Base-by-base conservation (phyloP, 2,797 vertebrate genomes). In the Chelon labrosus region DNA sequence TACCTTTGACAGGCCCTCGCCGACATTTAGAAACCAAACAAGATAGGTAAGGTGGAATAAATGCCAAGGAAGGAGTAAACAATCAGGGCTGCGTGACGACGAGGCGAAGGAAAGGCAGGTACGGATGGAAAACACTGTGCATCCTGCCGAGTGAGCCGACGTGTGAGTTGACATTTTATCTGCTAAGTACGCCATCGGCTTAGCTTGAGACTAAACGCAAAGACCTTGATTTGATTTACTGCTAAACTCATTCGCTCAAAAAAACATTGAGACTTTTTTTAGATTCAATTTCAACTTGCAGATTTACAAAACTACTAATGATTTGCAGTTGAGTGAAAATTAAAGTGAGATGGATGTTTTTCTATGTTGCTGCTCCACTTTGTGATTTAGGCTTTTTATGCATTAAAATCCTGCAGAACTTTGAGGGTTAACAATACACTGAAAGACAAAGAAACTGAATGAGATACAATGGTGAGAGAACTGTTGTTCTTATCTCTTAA, bases 1-100 rank as follows among this genome's bases (percentile, higher is more conserved):
- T 53, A 38, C 65, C 68, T 70, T 74, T 76, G 68, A 84, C 80
- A 71, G 67, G 44, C 37, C 44, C 37, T 85, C 69, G 46, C 46
- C 27, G 42, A 64, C 62, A 50, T 66, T 72, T 59, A 46, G 8
- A 81, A 74, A 56, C 46, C 56, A 11, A 20, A 44, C 60, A 65
- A 39, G 10, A 64, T 66, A 54, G 65, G 70, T 31, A 17, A 41
- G 13, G 41, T 61, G 44, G 65, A 68, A 70, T 68, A 57, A 67
- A 77, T 66, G 42, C 31, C 60, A 68, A 72, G 42, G 51, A 54
- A 60, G 20, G 51, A 35, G 46, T 59, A 75, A 81, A 76, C 14
- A 25, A 20, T 31, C 19, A 57, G 14, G 49, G 60, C 13, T 56
- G 55, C 60, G 67, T 61, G 31, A 70, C 70, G 44, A 47, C 16